Evolutionary conservation across 2,888 invertebrate genomes (phyloP).

Genomic region (Drosophila borealis): DNA sequence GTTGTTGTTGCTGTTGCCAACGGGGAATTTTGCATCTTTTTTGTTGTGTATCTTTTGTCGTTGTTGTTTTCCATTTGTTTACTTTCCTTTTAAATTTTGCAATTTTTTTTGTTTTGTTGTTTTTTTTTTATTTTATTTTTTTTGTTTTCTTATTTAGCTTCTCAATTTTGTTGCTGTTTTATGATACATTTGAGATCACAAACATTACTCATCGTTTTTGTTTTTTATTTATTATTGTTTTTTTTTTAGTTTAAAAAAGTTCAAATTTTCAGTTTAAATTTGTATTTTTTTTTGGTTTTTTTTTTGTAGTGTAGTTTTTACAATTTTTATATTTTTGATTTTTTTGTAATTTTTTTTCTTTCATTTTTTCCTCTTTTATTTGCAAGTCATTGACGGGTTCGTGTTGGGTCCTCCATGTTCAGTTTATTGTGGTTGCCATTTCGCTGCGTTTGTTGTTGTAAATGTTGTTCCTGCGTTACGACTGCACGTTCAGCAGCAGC

Average conservation of each 20-base stretch:
- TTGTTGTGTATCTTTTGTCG: slow-evolving; percentile 43
- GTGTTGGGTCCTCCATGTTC: slow-evolving; percentile 59
- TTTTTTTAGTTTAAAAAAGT: slow-evolving; percentile 70
- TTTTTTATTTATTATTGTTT: slow-evolving; percentile 29
- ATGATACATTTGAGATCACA: slow-evolving; percentile 84
- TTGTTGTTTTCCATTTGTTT: slow-evolving; percentile 52
- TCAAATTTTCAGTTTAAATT: slow-evolving; percentile 68
- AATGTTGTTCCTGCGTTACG: slow-evolving; percentile 78
- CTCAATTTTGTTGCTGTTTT: slow-evolving; percentile 71
- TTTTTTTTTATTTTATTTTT: slow-evolving; percentile 32
- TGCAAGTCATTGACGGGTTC: slow-evolving; percentile 64
- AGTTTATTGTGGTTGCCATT: slow-evolving; percentile 36
- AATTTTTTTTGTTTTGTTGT: slow-evolving; percentile 32
- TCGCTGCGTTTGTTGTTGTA: slow-evolving; percentile 18
- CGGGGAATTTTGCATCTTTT: slow-evolving; percentile 77
- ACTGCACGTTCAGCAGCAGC: slow-evolving; percentile 88
- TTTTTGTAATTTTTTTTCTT: slow-evolving; percentile 57
- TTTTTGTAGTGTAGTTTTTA: slow-evolving; percentile 54
- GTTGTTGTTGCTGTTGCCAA: slow-evolving; percentile 38
- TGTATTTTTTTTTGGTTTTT: slow-evolving; percentile 50
- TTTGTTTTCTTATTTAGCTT: slow-evolving; percentile 60
- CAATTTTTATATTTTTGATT: slow-evolving; percentile 66
- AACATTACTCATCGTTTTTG: slow-evolving; percentile 70
- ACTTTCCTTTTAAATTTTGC: slow-evolving; percentile 39
- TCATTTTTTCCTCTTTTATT: slow-evolving; percentile 30